Percentiles rank a stretch among this genome's conserved stretches.
Conservation (phyloP, 2,888 invertebrate species). For the Oeneis ivallda region DNA sequence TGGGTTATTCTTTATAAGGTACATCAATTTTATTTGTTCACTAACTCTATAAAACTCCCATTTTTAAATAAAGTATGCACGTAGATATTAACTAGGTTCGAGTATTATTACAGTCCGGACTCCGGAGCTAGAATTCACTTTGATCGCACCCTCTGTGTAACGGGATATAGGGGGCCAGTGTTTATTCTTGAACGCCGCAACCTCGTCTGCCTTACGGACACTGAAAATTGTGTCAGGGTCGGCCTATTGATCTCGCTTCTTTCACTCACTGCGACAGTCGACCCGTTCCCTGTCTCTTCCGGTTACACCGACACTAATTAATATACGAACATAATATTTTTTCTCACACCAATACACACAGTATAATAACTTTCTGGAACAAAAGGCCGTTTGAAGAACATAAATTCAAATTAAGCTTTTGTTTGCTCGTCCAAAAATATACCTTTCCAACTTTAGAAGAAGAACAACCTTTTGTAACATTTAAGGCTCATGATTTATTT, state of each 20-base stretch:
- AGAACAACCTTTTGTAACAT: constrained; percentile 32
- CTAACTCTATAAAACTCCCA: neutral
- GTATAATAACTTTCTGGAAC: constrained; percentile 33
- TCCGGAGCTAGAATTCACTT: constrained; percentile 35
- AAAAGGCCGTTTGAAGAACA: constrained; percentile 36
- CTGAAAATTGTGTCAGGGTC: constrained; percentile 78
- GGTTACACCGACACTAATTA: constrained; percentile 51
- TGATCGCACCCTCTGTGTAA: constrained; percentile 47
- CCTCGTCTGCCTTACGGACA: constrained; percentile 59
- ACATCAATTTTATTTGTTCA: neutral
- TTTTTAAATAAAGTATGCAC: neutral
- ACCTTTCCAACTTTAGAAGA: constrained; percentile 25
- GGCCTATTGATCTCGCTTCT: constrained; percentile 75
- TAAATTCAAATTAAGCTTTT: constrained; percentile 41
- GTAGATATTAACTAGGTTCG: constrained; percentile 2
- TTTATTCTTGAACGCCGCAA: constrained; percentile 69
- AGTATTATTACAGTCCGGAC: constrained; percentile 1
- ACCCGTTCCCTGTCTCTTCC: constrained; percentile 64
- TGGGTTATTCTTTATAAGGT: too few species aligned
- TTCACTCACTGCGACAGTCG: constrained; percentile 61
- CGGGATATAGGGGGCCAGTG: constrained; percentile 49
- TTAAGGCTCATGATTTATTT: constrained; percentile 37
- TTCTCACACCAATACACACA: constrained; percentile 36
- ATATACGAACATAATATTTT: constrained; percentile 53
- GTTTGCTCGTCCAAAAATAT: constrained; percentile 29